These are phyloP conservation scores for Therioaphis trifolii DNA, from an alignment of 2,888 invertebrate genomes.

Conservation along the genomic window DNA sequence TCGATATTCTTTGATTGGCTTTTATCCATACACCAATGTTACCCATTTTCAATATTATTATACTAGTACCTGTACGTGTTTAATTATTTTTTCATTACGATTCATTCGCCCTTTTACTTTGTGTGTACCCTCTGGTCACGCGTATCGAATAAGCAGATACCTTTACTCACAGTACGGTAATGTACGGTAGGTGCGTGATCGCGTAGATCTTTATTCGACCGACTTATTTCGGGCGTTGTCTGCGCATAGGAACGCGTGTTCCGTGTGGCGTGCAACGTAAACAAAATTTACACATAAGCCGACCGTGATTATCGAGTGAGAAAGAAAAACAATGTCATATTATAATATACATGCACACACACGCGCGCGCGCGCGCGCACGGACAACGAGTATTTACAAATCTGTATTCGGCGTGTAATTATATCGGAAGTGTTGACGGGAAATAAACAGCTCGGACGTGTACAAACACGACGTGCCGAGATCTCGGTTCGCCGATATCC, in stretches of 20 bases:
- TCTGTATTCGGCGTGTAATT: background rate
- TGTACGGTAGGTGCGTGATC: background rate
- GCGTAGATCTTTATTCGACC: too few relatives aligned
- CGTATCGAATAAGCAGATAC: too few relatives aligned
- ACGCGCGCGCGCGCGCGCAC: background rate
- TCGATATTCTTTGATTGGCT: conserved; percentile 24
- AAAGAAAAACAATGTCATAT: background rate
- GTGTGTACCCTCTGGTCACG: background rate
- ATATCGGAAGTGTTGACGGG: background rate
- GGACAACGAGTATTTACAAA: background rate
- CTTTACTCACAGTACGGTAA: background rate
- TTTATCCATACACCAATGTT: conserved; percentile 24
- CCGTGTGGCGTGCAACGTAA: background rate
- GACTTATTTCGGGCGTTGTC: background rate
- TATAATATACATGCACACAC: background rate
- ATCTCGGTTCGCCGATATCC: too few relatives aligned
- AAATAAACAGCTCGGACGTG: background rate
- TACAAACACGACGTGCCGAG: too few relatives aligned
- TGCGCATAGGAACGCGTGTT: background rate
- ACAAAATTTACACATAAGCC: background rate
- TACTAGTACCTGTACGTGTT: background rate
- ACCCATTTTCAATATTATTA: conserved; percentile 27
- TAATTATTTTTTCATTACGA: background rate
- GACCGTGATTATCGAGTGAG: background rate
- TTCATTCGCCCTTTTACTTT: background rate